These are phyloP conservation scores for Aphyosemion australe DNA, from an alignment of 2,113 vertebrate genomes.

Conservation along the genomic window DNA sequence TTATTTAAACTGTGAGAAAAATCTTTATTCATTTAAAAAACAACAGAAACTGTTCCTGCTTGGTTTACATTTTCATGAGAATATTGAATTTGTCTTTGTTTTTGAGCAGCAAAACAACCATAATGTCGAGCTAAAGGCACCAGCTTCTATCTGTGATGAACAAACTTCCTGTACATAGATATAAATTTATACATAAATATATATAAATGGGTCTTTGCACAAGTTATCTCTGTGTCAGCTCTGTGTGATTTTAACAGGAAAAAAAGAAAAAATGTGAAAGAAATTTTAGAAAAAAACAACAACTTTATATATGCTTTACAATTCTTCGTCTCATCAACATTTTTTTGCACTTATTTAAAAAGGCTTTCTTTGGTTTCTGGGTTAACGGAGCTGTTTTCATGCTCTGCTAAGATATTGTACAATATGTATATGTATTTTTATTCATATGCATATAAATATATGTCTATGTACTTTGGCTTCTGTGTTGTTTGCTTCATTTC, in stretches of 20 bases:
- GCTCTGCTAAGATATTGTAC: conserved; percentile 80
- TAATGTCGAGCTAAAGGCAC: conserved; percentile 69
- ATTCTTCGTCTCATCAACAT: conserved; percentile 82
- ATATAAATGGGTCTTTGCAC: conserved; percentile 82
- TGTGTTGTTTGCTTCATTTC: conserved; percentile 53
- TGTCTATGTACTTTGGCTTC: conserved; percentile 79
- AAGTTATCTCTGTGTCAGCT: conserved; percentile 79
- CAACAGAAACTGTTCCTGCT: conserved; percentile 16
- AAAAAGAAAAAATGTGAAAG: conserved; percentile 65
- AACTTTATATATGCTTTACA: conserved; percentile 81
- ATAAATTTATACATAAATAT: conserved; percentile 78
- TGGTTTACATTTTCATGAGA: conserved; percentile 55
- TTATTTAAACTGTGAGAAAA: conserved; percentile 56
- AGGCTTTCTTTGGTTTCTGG: conserved; percentile 75
- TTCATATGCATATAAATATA: conserved; percentile 86
- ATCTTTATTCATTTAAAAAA: conserved; percentile 34
- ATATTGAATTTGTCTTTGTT: conserved; percentile 41
- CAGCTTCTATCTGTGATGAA: conserved; percentile 67
- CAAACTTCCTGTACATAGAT: conserved; percentile 70
- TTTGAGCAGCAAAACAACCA: conserved; percentile 62
- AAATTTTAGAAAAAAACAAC: conserved; percentile 52
- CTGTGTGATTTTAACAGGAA: conserved; percentile 74
- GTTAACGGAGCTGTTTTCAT: conserved; percentile 75
- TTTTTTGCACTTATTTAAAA: conserved; percentile 86
- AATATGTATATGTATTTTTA: conserved; percentile 85